Evolutionary conservation across 2,113 vertebrate genomes (phyloP).

Genomic region (Chrysemys picta): DNA sequence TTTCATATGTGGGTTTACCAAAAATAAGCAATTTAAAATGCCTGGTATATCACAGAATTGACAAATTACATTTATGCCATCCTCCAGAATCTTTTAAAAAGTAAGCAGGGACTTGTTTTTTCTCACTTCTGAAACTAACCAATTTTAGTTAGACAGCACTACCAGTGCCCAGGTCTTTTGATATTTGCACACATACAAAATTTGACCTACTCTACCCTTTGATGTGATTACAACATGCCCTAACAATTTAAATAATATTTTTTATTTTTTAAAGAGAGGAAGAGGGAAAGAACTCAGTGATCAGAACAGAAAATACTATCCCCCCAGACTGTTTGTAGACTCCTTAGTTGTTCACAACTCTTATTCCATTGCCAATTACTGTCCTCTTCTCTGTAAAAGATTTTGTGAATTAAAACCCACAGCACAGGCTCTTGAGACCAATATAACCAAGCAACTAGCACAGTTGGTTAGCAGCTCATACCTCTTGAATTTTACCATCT

Average conservation of each 20-base stretch:
- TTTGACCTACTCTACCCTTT: neutral
- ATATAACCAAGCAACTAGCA: neutral
- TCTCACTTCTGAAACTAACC: neutral
- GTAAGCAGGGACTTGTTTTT: neutral
- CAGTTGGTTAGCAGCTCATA: neutral
- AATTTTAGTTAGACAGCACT: neutral
- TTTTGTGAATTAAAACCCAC: neutral
- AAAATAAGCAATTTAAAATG: neutral
- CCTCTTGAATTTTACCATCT: accelerated
- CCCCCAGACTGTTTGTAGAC: too few species aligned
- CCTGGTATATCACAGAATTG: neutral
- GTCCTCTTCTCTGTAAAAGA: neutral
- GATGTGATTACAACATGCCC: neutral
- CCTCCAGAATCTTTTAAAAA: neutral
- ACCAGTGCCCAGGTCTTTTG: neutral
- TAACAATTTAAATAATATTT: neutral
- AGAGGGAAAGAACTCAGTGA: accelerated
- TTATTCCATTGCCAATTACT: neutral
- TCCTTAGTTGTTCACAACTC: neutral
- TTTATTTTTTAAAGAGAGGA: neutral
- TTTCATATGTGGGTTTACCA: neutral
- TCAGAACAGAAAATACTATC: neutral
- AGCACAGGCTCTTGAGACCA: neutral
- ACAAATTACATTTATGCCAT: neutral
- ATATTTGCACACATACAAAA: neutral